A percentile compares a stretch with the other conserved stretches of the same genome.
phyloP scores from a whole-genome alignment of 2,888 invertebrate species.

The Willowsia nigromaculata region DNA sequence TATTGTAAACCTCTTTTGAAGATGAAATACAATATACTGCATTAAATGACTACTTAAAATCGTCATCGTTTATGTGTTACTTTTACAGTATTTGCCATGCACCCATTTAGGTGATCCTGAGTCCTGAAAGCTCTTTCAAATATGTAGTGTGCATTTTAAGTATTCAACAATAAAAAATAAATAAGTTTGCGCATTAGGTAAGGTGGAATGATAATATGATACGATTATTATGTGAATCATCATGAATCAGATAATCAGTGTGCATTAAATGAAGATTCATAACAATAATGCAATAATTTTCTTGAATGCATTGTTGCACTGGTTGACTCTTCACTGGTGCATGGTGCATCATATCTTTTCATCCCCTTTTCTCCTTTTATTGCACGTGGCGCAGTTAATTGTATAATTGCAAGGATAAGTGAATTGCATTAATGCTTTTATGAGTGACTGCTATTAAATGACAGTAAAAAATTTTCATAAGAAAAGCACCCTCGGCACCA shows the following conservation, averaged over 20 bases:
- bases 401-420: conserved; percentile 17
- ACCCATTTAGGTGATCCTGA: not conserved
- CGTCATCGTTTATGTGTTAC: not conserved
- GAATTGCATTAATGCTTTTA: not conserved
- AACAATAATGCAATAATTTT: not conserved
- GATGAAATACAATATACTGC: too few relatives aligned
- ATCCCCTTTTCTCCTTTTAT: not conserved
- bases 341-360: not conserved
- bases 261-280: conserved; percentile 18
- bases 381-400: not conserved
- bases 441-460: not conserved
- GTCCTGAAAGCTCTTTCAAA: not conserved
- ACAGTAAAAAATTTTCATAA: not conserved
- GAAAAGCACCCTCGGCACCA: conserved; percentile 8
- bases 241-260: conserved; percentile 8
- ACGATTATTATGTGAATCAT: not conserved
- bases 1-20: not conserved
- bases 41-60: not conserved
- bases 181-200: not conserved
- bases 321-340: not conserved
- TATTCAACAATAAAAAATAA: too few relatives aligned
- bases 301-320: conserved; percentile 3
- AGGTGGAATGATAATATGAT: not conserved
- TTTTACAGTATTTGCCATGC: too few relatives aligned
- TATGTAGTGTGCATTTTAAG: too few relatives aligned